Percentiles rank a stretch among this genome's conserved stretches.
Evolutionary conservation across 2,113 vertebrate genomes (phyloP).

Genomic region (Lichenostomus cassidix): DNA sequence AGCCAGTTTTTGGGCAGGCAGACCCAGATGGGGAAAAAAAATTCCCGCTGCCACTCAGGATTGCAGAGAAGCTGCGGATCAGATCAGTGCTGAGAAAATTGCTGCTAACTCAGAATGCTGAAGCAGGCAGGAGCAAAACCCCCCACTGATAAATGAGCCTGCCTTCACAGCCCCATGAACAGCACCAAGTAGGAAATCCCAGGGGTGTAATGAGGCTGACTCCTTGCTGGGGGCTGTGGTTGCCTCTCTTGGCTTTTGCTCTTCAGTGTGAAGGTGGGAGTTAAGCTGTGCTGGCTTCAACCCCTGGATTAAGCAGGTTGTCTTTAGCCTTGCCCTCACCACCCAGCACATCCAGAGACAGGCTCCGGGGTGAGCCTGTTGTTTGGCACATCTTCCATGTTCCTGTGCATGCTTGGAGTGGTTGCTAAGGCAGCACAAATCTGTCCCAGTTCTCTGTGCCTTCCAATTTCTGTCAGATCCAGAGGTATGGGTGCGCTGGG

Average conservation of each 20-base stretch:
- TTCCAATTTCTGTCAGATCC: neutral
- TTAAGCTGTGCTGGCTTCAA: neutral
- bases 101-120: neutral
- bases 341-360: neutral
- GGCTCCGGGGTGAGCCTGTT: fast-evolving
- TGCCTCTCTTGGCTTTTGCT: neutral
- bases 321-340: neutral
- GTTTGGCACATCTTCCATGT: neutral
- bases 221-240: neutral
- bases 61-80: neutral
- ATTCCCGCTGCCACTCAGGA: neutral
- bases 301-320: neutral
- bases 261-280: neutral
- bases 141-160: neutral
- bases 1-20: neutral
- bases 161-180: neutral
- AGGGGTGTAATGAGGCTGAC: neutral
- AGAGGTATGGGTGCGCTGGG: neutral
- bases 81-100: neutral
- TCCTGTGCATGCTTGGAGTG: fast-evolving
- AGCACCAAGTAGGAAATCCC: neutral
- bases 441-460: neutral
- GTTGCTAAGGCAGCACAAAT: neutral
- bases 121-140: neutral
- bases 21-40: neutral